phyloP scores from a whole-genome alignment of 2,888 invertebrate genomes.

The Zaprionus bogoriensis region DNA sequence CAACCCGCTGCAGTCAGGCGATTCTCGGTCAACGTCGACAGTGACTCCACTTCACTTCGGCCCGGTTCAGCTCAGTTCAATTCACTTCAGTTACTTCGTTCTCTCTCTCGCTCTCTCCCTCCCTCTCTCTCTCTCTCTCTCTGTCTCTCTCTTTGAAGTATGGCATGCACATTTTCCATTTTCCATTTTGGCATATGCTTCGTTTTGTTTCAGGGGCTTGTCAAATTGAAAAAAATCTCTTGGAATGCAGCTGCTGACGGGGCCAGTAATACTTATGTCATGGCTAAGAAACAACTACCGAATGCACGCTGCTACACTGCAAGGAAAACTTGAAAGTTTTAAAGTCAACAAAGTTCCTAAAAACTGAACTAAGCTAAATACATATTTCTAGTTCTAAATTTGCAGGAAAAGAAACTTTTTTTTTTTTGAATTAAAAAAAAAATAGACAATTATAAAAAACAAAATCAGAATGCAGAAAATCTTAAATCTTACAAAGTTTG shows the following conservation, averaged over 20 bases:
- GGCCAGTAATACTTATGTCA: constrained; percentile 27
- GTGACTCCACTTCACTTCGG: constrained; percentile 22
- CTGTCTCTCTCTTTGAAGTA: constrained; percentile 10
- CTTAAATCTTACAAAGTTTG: too few species aligned
- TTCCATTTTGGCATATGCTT: constrained; percentile 34
- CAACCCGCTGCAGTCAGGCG: constrained; percentile 26
- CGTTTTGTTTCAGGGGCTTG: constrained; percentile 58
- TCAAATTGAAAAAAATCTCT: constrained; percentile 39
- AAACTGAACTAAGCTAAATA: not conserved
- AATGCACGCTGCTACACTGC: not conserved
- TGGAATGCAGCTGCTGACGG: constrained; percentile 36
- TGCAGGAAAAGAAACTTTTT: not conserved
- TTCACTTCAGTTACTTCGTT: not conserved
- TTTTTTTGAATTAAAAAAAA: not conserved
- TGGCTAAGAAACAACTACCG: constrained; percentile 32
- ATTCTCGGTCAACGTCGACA: constrained; percentile 48
- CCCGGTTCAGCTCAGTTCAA: not conserved
- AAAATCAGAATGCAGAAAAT: not conserved
- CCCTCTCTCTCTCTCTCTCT: not conserved
- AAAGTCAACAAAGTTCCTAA: not conserved
- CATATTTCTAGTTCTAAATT: not conserved
- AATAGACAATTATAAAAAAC: not conserved
- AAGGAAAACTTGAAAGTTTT: not conserved
- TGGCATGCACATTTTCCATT: constrained; percentile 32
- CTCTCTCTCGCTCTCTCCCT: not conserved